Evolutionary conservation across 2,888 invertebrate genomes (phyloP), one percentile per base, ranked within the genome.

Genomic region (Abrostola triplasia): DNA sequence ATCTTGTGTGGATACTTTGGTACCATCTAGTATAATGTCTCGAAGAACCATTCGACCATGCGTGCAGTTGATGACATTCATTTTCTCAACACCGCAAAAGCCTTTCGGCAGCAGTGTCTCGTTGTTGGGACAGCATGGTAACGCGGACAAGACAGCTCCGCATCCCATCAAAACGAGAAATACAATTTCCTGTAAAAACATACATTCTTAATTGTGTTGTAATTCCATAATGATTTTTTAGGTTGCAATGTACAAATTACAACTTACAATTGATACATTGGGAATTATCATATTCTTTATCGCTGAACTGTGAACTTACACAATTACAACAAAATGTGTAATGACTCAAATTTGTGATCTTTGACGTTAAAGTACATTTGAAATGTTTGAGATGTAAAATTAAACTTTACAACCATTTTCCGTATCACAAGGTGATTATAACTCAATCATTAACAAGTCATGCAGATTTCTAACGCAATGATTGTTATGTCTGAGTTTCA

Each of bases 1-100:
- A 64, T 94, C 94, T 41, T 76, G 68, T 0, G 94, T 93, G 24
- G 90, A 89, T 1, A 94, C 82, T 69, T 90, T 92, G 60, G 88
- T 82, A 1, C 90, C 93, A 0, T 82, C 81, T 0, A 93, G 58
- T 36, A 91, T 78, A 11, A 92, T 80, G 36, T 94, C 89, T 44
- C 75, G 86, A 0, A 94, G 86, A 0, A 93, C 79, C 86, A 92
- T 85, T 1, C 86, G 86, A 0, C 93, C 93, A 11, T 81, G 61
- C 6, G 88, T 73, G 77, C 94, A 94, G 69, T 88, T 88, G 69
- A 92, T 74, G 24, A 66, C 73, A 13, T 84, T 74, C 47, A 73
- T 70, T 5, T 59, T 69, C 37, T 83, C 69, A 6, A 58, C 61
- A 6, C 84, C 87, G 64, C 91, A 92, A 10, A 60, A 79, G 0